Evolutionary conservation across 2,888 invertebrate species (phyloP).

Genomic region (Dasysyrphus tricinctus): DNA sequence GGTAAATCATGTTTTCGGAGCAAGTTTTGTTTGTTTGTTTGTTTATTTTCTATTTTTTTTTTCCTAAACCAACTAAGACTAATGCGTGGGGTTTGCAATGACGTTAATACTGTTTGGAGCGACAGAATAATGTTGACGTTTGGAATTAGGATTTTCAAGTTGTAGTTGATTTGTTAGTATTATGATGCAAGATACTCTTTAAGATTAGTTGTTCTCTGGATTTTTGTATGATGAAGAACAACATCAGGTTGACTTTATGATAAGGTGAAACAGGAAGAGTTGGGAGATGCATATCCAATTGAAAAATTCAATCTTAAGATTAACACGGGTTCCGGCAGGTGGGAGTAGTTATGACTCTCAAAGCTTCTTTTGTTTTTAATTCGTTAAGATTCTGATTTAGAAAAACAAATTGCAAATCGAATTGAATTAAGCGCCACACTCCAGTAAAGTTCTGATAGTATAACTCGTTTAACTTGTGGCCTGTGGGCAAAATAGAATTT

Average conservation of each 20-base stretch:
- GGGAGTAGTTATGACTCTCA: no score
- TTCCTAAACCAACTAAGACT: neutral
- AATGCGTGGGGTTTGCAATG: constrained; percentile 24
- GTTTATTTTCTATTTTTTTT: no score
- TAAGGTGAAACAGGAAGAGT: neutral
- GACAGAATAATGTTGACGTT: constrained; percentile 35
- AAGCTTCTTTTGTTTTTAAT: no score
- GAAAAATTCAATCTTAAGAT: neutral
- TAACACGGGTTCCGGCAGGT: no score
- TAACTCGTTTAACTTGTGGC: no score
- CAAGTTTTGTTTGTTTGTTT: constrained; percentile 10
- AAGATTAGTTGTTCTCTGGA: neutral
- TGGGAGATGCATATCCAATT: neutral
- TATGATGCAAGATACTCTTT: constrained; percentile 5
- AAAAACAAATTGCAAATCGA: no score
- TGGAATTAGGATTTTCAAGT: constrained; percentile 22
- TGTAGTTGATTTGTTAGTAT: constrained; percentile 14
- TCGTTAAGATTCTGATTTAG: no score
- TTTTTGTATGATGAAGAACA: neutral
- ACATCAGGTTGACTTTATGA: constrained; percentile 9
- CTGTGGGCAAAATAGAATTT: no score
- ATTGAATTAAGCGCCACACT: no score
- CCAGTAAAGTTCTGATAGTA: no score
- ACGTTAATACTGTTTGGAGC: constrained; percentile 8
- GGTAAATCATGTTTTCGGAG: constrained; percentile 48